A percentile compares a stretch with the other conserved stretches of the same genome.
Evolutionary conservation across 2,888 invertebrate species (phyloP).

Genomic region (Ectobius pallidus): DNA sequence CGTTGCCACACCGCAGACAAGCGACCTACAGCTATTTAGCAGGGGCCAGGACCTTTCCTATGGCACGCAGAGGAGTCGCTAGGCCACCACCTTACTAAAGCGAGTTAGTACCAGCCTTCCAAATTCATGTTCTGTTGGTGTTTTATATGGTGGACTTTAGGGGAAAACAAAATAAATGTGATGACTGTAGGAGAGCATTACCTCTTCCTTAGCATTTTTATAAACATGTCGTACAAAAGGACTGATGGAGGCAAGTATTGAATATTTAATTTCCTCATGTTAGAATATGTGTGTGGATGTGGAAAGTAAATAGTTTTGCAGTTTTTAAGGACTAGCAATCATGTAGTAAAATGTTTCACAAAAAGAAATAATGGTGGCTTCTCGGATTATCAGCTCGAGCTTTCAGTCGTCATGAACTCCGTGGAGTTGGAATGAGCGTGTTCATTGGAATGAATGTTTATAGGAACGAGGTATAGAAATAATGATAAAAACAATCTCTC

Average conservation of each 20-base stretch:
- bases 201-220: slow-evolving; percentile 25
- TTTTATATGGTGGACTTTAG: neutral
- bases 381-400: no score
- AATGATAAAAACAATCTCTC: no score
- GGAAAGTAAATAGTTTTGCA: neutral
- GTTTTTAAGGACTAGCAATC: neutral
- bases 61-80: slow-evolving; percentile 39
- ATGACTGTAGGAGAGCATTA: neutral
- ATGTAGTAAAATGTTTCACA: neutral
- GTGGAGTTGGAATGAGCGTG: no score
- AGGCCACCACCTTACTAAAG: slow-evolving; percentile 35
- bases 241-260: slow-evolving; percentile 16
- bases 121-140: slow-evolving; percentile 17
- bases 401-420: no score
- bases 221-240: slow-evolving; percentile 31
- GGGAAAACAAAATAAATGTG: neutral
- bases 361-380: no score
- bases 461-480: no score
- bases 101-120: slow-evolving; percentile 21
- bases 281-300: slow-evolving; percentile 16
- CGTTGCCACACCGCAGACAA: slow-evolving; percentile 41
- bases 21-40: slow-evolving; percentile 35
- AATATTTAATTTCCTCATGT: slow-evolving; percentile 17
- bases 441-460: no score
- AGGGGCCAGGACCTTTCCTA: slow-evolving; percentile 42